Evolutionary conservation across 2,113 vertebrate species (phyloP).

Genomic region (Ptilonorhynchus violaceus): DNA sequence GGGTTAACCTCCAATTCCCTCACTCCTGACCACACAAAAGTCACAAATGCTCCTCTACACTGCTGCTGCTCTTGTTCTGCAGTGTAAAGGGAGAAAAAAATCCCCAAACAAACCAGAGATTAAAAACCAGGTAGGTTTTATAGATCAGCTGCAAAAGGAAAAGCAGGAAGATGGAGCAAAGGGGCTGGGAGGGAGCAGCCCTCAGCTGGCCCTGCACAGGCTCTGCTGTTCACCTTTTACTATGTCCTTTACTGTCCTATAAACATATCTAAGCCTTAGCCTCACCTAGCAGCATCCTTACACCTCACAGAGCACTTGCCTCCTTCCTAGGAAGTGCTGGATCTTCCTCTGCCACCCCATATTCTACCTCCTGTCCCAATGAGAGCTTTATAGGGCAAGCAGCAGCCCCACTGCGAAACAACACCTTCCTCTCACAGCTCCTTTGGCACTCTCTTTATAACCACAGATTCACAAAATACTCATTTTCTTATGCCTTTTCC

Average conservation of each 20-base stretch:
- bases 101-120: not conserved
- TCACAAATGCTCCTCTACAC: not conserved
- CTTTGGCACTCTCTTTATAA: not conserved
- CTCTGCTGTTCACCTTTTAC: not conserved
- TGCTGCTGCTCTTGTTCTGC: not conserved
- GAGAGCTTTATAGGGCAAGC: not conserved
- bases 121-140: constrained; percentile 16
- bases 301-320: not conserved
- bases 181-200: not conserved
- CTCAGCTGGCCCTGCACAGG: not conserved
- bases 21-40: not conserved
- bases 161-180: not conserved
- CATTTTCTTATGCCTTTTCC: not conserved
- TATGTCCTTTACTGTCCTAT: not conserved
- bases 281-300: not conserved
- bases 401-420: not conserved
- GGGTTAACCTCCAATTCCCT: not conserved
- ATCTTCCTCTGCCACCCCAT: not conserved
- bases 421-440: not conserved
- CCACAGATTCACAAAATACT: not conserved
- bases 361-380: not conserved
- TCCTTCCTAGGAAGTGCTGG: not conserved
- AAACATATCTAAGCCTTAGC: not conserved
- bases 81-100: not conserved
- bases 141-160: constrained; percentile 1